Percentiles rank a stretch among this genome's conserved stretches.
Evolutionary conservation across 2,113 vertebrate genomes (phyloP).

Genomic region (Colaptes auratus): DNA sequence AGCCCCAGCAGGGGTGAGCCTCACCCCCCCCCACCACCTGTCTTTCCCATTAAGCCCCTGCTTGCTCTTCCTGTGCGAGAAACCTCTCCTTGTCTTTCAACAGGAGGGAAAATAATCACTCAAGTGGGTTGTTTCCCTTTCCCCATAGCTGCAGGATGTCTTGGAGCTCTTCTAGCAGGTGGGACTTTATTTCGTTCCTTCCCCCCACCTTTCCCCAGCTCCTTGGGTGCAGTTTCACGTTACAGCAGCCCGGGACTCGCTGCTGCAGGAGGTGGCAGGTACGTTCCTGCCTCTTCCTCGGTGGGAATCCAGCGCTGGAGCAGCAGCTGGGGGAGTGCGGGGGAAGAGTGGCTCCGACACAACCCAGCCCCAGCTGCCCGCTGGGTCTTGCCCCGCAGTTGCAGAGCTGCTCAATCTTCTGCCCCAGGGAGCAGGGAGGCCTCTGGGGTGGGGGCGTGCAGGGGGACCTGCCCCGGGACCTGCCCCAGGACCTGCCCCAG

Average conservation of each 20-base stretch:
- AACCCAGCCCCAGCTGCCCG: not conserved
- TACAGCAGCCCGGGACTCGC: not conserved
- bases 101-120: conserved; percentile 44
- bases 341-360: not conserved
- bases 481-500: no score
- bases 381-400: not conserved
- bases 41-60: conserved; percentile 53
- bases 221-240: not conserved
- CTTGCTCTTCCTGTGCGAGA: not conserved
- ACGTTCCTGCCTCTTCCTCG: conserved; percentile 22
- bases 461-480: no score
- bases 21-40: conserved; percentile 1
- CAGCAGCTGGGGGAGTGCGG: not conserved
- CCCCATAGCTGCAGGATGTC: not conserved
- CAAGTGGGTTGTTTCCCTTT: not conserved
- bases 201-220: not conserved
- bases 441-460: not conserved
- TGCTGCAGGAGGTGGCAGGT: conserved; percentile 56
- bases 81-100: conserved; percentile 43
- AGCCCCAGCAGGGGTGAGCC: not conserved
- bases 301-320: not conserved
- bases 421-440: not conserved
- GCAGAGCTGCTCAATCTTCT: conserved; percentile 1
- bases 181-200: not conserved
- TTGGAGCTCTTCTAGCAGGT: not conserved